A percentile compares a stretch with the other conserved stretches of the same genome.
Evolutionary conservation across 2,113 vertebrate genomes (phyloP).

Genomic region (Crypturellus undulatus): DNA sequence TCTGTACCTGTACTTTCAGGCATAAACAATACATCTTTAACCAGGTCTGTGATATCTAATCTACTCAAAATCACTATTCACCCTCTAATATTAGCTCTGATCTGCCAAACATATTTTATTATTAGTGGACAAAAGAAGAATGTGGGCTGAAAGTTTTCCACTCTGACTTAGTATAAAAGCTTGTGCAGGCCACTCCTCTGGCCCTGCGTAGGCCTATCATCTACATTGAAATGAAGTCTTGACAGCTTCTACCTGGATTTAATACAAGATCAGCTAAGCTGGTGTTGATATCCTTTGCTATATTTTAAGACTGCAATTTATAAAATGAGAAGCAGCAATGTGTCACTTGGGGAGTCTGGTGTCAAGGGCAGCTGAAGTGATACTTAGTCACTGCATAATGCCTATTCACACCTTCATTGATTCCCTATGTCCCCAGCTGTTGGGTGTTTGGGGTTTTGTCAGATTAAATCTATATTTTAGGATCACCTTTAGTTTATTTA

Average conservation of each 20-base stretch:
- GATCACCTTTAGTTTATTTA: not conserved
- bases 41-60: constrained; percentile 40
- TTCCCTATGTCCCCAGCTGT: not conserved
- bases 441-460: not conserved
- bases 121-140: constrained; percentile 34
- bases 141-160: constrained; percentile 43
- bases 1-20: constrained; percentile 29
- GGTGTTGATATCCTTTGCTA: not conserved
- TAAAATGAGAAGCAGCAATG: not conserved
- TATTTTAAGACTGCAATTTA: not conserved
- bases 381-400: not conserved
- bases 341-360: not conserved
- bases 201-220: constrained; percentile 56
- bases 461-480: not conserved
- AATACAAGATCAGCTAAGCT: constrained; percentile 25
- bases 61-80: constrained; percentile 28
- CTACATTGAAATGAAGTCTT: constrained; percentile 1
- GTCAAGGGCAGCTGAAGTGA: not conserved
- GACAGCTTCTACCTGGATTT: constrained; percentile 27
- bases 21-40: not conserved
- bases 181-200: constrained; percentile 1
- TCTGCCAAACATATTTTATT: constrained; percentile 39
- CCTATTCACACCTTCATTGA: not conserved
- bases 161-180: constrained; percentile 8
- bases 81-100: constrained; percentile 35